These are phyloP conservation scores for Fopius arisanus DNA, from an alignment of 1,140 invertebrate species.

Conservation along the genomic window DNA sequence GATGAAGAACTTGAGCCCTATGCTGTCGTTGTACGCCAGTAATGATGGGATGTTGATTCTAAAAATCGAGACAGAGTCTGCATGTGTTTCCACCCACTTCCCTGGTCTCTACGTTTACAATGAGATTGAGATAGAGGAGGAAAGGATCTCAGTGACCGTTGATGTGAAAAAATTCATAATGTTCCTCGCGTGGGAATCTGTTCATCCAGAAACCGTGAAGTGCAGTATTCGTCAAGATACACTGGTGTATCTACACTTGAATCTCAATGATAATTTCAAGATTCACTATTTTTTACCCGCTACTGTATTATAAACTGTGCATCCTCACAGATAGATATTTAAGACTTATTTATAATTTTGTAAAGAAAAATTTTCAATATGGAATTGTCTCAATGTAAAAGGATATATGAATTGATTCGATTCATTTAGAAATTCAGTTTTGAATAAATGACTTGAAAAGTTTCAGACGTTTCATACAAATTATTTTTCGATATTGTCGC, in stretches of 20 bases:
- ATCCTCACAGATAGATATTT: too few relatives aligned
- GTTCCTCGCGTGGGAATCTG: slow-evolving; percentile 68
- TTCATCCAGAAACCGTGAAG: slow-evolving; percentile 68
- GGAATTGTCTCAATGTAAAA: too few relatives aligned
- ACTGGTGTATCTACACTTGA: slow-evolving; percentile 67
- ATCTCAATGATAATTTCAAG: slow-evolving; percentile 67
- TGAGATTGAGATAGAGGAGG: slow-evolving; percentile 35
- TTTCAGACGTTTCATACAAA: too few relatives aligned
- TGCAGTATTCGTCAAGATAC: slow-evolving; percentile 68
- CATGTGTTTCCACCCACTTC: slow-evolving; percentile 81
- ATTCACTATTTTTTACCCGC: slow-evolving; percentile 71
- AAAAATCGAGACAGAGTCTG: slow-evolving; percentile 78
- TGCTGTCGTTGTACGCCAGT: slow-evolving; percentile 75
- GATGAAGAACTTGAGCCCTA: slow-evolving; percentile 78
- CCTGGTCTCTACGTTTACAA: slow-evolving; percentile 68
- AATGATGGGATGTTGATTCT: slow-evolving; percentile 75
- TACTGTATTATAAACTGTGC: slow-evolving; percentile 39
- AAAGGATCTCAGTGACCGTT: slow-evolving; percentile 60
- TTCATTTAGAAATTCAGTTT: too few relatives aligned
- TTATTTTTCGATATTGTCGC: too few relatives aligned
- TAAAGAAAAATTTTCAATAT: slow-evolving; percentile 10
- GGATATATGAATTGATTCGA: too few relatives aligned
- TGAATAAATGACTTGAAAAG: too few relatives aligned
- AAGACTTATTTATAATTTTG: not conserved
- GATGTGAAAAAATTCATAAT: slow-evolving; percentile 68